Conservation (phyloP, 1,140 invertebrate species). For the Chelonus insularis region DNA sequence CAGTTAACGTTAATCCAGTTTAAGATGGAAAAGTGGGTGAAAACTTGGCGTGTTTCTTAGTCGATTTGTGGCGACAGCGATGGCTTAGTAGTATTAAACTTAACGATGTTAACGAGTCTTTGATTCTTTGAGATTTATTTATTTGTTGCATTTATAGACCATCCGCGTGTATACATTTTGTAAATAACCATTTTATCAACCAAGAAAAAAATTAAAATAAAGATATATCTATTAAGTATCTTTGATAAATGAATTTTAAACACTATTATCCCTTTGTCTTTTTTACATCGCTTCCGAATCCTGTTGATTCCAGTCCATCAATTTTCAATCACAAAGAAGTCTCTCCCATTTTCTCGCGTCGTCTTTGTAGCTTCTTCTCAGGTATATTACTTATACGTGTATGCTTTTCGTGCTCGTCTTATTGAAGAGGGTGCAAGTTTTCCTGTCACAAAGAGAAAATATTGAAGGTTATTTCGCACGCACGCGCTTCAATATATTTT, state of each 20-base stretch:
- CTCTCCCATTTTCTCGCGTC: constrained; percentile 30
- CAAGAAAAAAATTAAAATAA: too few species aligned
- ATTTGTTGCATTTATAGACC: background rate
- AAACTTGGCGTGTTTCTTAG: constrained; percentile 44
- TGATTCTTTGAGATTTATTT: constrained; percentile 35
- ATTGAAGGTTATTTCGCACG: background rate
- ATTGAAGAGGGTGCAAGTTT: too few species aligned
- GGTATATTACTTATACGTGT: too few species aligned
- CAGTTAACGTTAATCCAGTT: constrained; percentile 47
- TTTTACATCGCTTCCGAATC: constrained; percentile 31
- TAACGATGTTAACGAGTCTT: constrained; percentile 47
- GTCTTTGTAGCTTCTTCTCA: background rate
- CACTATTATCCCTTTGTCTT: constrained; percentile 30
- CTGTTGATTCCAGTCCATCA: constrained; percentile 53
- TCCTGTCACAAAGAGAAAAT: background rate
- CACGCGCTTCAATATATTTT: too few species aligned
- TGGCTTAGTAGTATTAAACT: constrained; percentile 43
- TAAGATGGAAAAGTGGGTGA: constrained; percentile 44
- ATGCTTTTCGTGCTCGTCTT: too few species aligned
- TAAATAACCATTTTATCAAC: background rate
- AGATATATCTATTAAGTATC: too few species aligned
- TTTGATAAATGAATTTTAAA: constrained; percentile 42
- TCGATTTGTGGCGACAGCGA: constrained; percentile 39
- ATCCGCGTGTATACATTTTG: background rate
- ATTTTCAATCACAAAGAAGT: constrained; percentile 55